Evolutionary conservation across 2,888 invertebrate genomes (phyloP).

Genomic region (Apodemia zela): DNA sequence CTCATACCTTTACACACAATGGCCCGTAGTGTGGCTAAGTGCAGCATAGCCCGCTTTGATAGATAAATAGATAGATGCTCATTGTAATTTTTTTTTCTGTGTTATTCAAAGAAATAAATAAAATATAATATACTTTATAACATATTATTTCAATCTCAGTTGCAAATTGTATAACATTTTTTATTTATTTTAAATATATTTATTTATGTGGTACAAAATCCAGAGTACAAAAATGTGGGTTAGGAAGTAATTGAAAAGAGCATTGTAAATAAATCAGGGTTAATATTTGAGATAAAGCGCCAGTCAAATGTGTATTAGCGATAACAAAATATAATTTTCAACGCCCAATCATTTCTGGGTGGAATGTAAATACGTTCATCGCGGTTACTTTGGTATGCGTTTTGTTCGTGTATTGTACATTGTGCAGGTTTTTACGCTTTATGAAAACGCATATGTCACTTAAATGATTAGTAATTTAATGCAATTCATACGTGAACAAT

Average conservation of each 20-base stretch:
- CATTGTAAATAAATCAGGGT: constrained; percentile 20
- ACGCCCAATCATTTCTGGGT: constrained; percentile 14
- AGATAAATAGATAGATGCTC: too few relatives aligned
- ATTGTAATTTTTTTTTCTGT: too few relatives aligned
- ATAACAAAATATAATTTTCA: constrained; percentile 31
- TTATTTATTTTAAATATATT: not conserved
- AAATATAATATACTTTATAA: too few relatives aligned
- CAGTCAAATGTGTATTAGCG: constrained; percentile 48
- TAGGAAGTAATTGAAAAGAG: not conserved
- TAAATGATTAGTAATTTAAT: not conserved
- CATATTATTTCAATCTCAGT: too few relatives aligned
- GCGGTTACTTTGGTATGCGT: constrained; percentile 1
- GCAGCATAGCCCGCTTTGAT: too few relatives aligned
- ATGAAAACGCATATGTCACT: not conserved
- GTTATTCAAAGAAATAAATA: too few relatives aligned
- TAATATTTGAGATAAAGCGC: constrained; percentile 38
- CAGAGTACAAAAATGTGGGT: too few relatives aligned
- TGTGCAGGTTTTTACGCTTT: not conserved
- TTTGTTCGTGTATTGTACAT: not conserved
- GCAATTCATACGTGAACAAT: constrained; percentile 26
- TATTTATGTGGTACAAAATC: not conserved
- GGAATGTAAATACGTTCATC: constrained; percentile 2
- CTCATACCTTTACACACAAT: too few relatives aligned
- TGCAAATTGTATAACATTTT: not conserved
- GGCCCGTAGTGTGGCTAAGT: too few relatives aligned